Evolutionary conservation across 2,113 vertebrate genomes (phyloP).

Genomic region (Echinops telfairi): DNA sequence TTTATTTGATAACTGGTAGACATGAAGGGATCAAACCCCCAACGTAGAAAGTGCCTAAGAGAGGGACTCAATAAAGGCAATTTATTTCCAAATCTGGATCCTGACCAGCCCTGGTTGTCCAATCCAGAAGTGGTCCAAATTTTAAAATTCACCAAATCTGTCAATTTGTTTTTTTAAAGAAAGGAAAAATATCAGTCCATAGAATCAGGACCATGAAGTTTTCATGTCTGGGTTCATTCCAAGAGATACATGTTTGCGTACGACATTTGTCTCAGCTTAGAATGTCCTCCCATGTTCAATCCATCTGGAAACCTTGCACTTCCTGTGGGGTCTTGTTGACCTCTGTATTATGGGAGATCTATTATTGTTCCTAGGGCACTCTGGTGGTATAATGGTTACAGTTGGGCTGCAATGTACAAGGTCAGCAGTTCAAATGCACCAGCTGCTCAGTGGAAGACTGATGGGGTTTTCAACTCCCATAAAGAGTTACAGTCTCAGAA

Average conservation of each 20-base stretch:
- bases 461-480: too few relatives aligned
- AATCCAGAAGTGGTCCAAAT: neutral
- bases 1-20: neutral
- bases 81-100: neutral
- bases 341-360: neutral
- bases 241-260: conserved; percentile 11
- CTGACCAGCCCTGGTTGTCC: neutral
- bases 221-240: neutral
- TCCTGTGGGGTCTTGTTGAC: neutral
- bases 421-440: too few relatives aligned
- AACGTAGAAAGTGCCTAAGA: neutral
- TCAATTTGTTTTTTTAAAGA: neutral
- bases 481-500: too few relatives aligned
- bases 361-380: neutral
- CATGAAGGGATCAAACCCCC: neutral
- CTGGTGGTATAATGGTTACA: too few relatives aligned
- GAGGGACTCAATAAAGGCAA: neutral
- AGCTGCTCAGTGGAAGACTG: too few relatives aligned
- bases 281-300: neutral
- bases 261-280: conserved; percentile 15
- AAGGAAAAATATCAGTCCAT: neutral
- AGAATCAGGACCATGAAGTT: neutral
- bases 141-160: conserved; percentile 38
- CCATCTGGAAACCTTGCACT: conserved; percentile 31
- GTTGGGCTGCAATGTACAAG: too few relatives aligned